phyloP scores from a whole-genome alignment of 2,797 vertebrate species.

The Novumbra hubbsi region DNA sequence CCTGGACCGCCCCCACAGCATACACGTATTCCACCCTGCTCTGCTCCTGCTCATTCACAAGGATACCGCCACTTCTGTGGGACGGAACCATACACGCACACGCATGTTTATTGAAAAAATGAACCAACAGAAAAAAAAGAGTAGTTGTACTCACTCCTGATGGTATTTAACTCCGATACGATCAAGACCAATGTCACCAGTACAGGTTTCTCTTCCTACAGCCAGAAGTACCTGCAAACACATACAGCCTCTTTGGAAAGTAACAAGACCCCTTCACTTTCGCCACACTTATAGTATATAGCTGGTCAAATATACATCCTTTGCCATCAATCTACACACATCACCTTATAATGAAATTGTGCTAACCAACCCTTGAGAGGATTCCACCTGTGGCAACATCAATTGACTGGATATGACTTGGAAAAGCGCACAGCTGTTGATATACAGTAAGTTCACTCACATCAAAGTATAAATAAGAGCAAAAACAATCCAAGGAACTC shows the following conservation, averaged over 20 bases:
- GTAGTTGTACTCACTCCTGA: conserved; percentile 72
- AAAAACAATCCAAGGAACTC: no score
- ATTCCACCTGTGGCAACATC: no score
- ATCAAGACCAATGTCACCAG: conserved; percentile 76
- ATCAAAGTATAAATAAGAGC: no score
- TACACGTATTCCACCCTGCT: conserved; percentile 79
- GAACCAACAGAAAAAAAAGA: neutral
- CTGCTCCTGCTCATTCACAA: conserved; percentile 79
- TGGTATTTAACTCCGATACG: conserved; percentile 77
- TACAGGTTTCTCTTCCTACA: conserved; percentile 78
- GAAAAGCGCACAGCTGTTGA: no score
- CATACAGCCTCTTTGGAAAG: neutral
- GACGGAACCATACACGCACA: neutral
- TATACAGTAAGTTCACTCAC: no score
- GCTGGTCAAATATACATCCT: no score
- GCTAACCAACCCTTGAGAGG: no score
- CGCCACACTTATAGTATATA: no score
- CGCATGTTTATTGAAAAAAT: neutral
- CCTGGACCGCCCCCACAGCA: conserved; percentile 78
- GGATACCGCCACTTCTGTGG: conserved; percentile 78
- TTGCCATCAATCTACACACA: no score
- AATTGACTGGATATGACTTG: no score
- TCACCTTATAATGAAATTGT: no score
- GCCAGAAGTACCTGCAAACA: conserved; percentile 77
- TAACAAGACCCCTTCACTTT: no score